Conservation (phyloP, 2,113 vertebrate genomes). For the Hucho hucho region DNA sequence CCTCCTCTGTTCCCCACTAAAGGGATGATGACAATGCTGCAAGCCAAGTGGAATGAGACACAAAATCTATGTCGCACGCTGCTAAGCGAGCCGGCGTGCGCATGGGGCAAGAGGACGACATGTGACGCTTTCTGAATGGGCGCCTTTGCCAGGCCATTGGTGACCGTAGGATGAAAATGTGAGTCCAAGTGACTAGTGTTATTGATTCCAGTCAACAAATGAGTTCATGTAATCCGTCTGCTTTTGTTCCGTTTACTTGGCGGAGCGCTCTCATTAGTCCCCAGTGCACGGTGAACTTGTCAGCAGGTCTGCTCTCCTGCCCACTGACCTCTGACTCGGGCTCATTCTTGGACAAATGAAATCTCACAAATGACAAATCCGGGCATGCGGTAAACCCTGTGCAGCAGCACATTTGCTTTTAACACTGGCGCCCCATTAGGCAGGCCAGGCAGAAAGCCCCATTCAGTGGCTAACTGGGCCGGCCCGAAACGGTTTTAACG, state of each 20-base stretch:
- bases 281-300: constrained; percentile 71
- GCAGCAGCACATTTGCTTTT: constrained; percentile 3
- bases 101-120: background rate
- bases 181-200: constrained; percentile 61
- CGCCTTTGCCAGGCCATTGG: constrained; percentile 56
- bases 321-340: constrained; percentile 78
- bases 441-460: background rate
- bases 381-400: constrained; percentile 63
- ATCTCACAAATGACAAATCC: constrained; percentile 79
- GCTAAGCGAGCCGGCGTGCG: no score
- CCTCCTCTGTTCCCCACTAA: no score
- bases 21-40: no score
- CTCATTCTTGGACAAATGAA: constrained; percentile 83
- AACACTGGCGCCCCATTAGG: constrained; percentile 2
- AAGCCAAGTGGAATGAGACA: no score
- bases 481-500: constrained; percentile 20
- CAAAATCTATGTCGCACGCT: no score
- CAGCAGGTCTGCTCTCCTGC: constrained; percentile 76
- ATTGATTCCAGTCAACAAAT: constrained; percentile 72
- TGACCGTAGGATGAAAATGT: constrained; percentile 45
- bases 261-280: constrained; percentile 80
- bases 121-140: constrained; percentile 44
- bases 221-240: constrained; percentile 74
- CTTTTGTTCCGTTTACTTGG: constrained; percentile 75
- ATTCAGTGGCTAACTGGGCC: constrained; percentile 8